phyloP scores from a whole-genome alignment of 2,888 invertebrate genomes.

The Pyrocoelia pectoralis region DNA sequence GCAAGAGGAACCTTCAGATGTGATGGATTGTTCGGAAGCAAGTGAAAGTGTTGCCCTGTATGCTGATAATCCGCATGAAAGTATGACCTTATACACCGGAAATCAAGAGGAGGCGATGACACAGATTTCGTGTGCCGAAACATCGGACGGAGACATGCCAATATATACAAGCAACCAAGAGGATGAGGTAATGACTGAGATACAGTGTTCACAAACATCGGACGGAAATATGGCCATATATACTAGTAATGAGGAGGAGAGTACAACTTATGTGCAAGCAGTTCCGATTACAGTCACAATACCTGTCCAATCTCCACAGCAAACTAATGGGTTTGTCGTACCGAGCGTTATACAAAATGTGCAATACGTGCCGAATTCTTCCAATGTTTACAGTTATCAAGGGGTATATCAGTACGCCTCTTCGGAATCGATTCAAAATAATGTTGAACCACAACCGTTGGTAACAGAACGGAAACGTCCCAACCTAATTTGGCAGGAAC shows the following conservation, averaged over 20 bases:
- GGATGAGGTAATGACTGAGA: not conserved
- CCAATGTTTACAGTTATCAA: constrained; percentile 23
- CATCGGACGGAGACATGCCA: not conserved
- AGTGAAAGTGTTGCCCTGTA: too few relatives aligned
- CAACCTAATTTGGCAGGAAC: constrained; percentile 44
- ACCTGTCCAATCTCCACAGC: constrained; percentile 16
- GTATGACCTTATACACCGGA: not conserved
- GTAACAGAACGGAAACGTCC: constrained; percentile 23
- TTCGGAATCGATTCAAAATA: not conserved
- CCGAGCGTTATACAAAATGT: constrained; percentile 13
- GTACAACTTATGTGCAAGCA: constrained; percentile 17
- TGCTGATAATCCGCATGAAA: not conserved
- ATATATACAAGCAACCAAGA: not conserved
- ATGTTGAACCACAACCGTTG: not conserved
- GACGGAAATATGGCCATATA: not conserved
- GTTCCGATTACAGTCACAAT: constrained; percentile 9
- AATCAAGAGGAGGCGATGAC: not conserved
- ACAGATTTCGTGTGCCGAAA: not conserved
- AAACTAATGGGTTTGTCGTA: constrained; percentile 9
- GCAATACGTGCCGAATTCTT: constrained; percentile 16
- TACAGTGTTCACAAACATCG: not conserved
- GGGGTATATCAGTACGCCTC: constrained; percentile 20
- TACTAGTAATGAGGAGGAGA: not conserved
- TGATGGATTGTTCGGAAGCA: too few relatives aligned
- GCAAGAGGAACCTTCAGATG: too few relatives aligned